phyloP scores from a whole-genome alignment of 2,888 invertebrate genomes.

The Lycaena phlaeas region DNA sequence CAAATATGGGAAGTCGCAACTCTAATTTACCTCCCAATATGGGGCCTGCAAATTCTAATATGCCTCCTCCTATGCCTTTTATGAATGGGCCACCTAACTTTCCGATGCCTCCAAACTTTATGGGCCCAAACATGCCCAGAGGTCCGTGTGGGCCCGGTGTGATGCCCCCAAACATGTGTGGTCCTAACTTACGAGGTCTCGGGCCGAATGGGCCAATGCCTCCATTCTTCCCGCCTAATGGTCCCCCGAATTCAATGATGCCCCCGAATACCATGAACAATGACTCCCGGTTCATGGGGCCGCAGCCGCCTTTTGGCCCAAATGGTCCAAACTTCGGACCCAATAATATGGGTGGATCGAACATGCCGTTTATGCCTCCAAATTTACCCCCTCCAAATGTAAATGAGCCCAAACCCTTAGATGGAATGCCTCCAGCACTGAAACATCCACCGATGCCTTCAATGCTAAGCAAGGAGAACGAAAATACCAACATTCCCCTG shows the following conservation, averaged over 20 bases:
- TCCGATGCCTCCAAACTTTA: slow-evolving; percentile 52
- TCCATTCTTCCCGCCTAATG: slow-evolving; percentile 36
- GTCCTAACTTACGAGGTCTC: slow-evolving; percentile 31
- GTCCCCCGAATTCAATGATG: slow-evolving; percentile 41
- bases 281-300: slow-evolving; percentile 49
- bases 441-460: slow-evolving; percentile 75
- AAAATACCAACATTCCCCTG: slow-evolving; percentile 71
- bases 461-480: slow-evolving; percentile 72
- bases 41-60: slow-evolving; percentile 30
- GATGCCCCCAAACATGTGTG: slow-evolving; percentile 37
- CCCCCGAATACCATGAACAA: slow-evolving; percentile 34
- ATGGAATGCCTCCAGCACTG: slow-evolving; percentile 47
- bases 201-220: slow-evolving; percentile 37
- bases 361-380: slow-evolving; percentile 41
- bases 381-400: slow-evolving; percentile 26
- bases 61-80: slow-evolving; percentile 34
- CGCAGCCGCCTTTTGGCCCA: slow-evolving; percentile 49
- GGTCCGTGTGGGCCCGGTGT: slow-evolving; percentile 29
- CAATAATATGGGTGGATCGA: slow-evolving; percentile 13
- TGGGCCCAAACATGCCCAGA: slow-evolving; percentile 56
- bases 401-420: slow-evolving; percentile 33
- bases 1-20: slow-evolving; percentile 23
- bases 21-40: slow-evolving; percentile 29
- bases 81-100: slow-evolving; percentile 54
- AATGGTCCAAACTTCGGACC: slow-evolving; percentile 25